These are phyloP conservation scores for Parauchenoglanis ngamensis DNA, from an alignment of 2,797 vertebrate species.

Conservation along the genomic window DNA sequence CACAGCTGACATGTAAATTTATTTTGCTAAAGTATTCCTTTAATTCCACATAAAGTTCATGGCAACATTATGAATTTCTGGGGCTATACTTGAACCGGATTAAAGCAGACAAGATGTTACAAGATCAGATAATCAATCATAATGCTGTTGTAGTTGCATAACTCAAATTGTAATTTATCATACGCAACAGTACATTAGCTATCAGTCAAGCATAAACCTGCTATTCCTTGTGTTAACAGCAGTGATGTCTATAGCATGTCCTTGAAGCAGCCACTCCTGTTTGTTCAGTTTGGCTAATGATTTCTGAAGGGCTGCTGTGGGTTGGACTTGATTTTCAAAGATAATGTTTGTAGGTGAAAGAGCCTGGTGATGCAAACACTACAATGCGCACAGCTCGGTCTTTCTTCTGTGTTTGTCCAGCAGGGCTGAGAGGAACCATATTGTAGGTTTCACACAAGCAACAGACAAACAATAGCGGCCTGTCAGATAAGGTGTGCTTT, in stretches of 20 bases:
- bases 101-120: neutral
- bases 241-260: neutral
- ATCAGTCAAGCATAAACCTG: neutral
- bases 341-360: constrained; percentile 66
- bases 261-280: constrained; percentile 41
- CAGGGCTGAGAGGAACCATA: constrained; percentile 59
- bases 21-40: neutral
- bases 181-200: neutral
- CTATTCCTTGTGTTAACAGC: neutral
- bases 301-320: constrained; percentile 44
- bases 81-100: neutral
- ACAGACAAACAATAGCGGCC: constrained; percentile 56
- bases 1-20: neutral
- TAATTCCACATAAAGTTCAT: neutral
- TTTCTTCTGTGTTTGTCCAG: constrained; percentile 57
- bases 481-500: constrained; percentile 62
- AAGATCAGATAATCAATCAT: neutral
- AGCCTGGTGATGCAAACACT: constrained; percentile 56
- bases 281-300: constrained; percentile 44
- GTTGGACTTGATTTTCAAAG: constrained; percentile 63
- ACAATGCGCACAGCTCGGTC: constrained; percentile 59
- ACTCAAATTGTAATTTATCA: neutral
- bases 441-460: constrained; percentile 52
- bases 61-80: neutral
- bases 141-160: neutral